Percentiles rank a stretch among this genome's conserved stretches.
Conservation (phyloP, 2,888 invertebrate genomes). For the Yponomeuta cagnagella region DNA sequence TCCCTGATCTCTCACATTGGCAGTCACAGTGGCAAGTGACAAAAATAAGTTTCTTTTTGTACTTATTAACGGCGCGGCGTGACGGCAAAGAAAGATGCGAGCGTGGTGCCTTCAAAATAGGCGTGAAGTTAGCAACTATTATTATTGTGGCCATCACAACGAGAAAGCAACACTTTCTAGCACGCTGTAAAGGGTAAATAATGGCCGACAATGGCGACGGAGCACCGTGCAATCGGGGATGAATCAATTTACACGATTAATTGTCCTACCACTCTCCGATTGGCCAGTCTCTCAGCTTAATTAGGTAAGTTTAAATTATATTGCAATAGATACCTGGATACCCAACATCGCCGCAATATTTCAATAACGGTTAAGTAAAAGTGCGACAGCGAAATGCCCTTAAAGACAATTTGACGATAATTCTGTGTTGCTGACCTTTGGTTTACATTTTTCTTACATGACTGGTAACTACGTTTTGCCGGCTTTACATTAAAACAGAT, state of each 20-base stretch:
- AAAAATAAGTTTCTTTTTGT: slow-evolving; percentile 26
- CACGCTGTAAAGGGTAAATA: slow-evolving; percentile 49
- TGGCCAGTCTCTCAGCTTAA: neutral
- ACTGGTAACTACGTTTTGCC: neutral
- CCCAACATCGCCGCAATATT: neutral
- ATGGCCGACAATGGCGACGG: slow-evolving; percentile 31
- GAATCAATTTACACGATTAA: slow-evolving; percentile 25
- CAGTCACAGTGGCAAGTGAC: slow-evolving; percentile 25
- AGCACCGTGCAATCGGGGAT: slow-evolving; percentile 20
- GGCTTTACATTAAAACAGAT: too few relatives aligned
- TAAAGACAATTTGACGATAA: neutral
- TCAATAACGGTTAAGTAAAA: neutral
- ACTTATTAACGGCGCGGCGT: slow-evolving; percentile 18
- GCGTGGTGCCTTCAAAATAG: slow-evolving; percentile 43
- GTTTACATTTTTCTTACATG: neutral
- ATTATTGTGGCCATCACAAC: slow-evolving; percentile 41
- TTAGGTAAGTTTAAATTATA: neutral
- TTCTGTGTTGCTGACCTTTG: neutral
- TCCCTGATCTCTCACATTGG: slow-evolving; percentile 18
- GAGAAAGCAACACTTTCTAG: slow-evolving; percentile 62
- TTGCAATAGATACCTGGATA: neutral
- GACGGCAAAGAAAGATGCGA: slow-evolving; percentile 17
- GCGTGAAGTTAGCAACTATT: slow-evolving; percentile 41
- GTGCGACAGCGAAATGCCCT: neutral
- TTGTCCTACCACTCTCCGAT: neutral